phyloP scores from a whole-genome alignment of 1,140 invertebrate species.

The Plectrocnemia conspersa region DNA sequence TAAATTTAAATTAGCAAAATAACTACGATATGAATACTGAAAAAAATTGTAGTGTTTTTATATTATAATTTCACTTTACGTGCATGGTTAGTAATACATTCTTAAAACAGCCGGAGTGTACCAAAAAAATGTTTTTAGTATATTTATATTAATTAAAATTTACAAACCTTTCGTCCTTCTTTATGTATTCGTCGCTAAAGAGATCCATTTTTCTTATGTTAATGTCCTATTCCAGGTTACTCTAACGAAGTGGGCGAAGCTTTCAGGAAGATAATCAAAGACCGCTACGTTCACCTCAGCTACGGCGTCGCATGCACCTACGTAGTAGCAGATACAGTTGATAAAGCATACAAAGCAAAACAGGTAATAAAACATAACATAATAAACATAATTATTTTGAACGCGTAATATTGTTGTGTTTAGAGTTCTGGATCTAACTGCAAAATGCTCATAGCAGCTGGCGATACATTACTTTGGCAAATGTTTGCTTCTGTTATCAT shows the following conservation, averaged over 20 bases:
- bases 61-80: no score
- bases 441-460: constrained; percentile 58
- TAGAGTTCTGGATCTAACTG: constrained; percentile 38
- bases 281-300: constrained; percentile 66
- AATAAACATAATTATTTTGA: background rate
- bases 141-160: constrained; percentile 21
- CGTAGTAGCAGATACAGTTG: constrained; percentile 79
- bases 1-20: no score
- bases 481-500: constrained; percentile 86
- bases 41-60: no score
- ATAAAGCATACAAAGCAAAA: constrained; percentile 70
- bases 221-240: constrained; percentile 66
- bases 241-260: constrained; percentile 94
- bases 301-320: constrained; percentile 82
- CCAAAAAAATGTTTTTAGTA: no score
- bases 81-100: no score
- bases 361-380: constrained; percentile 48
- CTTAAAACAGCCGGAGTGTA: no score
- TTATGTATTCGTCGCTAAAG: constrained; percentile 45
- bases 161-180: constrained; percentile 43
- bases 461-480: constrained; percentile 89
- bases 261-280: constrained; percentile 74
- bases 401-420: background rate
- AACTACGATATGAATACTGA: no score
- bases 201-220: constrained; percentile 41